Evolutionary conservation across 1,140 invertebrate species (phyloP).

Genomic region (Macrocentrus cingulum): DNA sequence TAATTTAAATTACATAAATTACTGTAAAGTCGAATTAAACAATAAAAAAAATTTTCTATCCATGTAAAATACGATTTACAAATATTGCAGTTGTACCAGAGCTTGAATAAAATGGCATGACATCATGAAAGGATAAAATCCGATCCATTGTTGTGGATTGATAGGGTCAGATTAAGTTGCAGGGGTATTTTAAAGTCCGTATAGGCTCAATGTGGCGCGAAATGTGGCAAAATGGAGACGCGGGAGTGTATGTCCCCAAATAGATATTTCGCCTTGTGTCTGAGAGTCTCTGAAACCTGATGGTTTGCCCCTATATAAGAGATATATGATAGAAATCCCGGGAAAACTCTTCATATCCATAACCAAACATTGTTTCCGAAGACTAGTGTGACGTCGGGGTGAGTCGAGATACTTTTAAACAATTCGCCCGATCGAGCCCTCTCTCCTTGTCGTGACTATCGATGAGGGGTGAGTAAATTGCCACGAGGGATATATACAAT

Average conservation of each 20-base stretch:
- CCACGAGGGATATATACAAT: conserved; percentile 26
- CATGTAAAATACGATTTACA: too few relatives aligned
- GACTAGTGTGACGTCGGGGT: not conserved
- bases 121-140: conserved; percentile 18
- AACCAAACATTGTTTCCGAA: conserved; percentile 30
- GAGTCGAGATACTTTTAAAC: conserved; percentile 42
- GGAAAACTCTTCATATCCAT: conserved; percentile 45
- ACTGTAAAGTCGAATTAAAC: too few relatives aligned
- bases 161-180: conserved; percentile 32
- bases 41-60: too few relatives aligned
- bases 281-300: conserved; percentile 20
- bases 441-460: conserved; percentile 16
- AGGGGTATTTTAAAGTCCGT: conserved; percentile 43
- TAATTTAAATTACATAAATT: too few relatives aligned
- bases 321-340: conserved; percentile 45
- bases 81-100: not conserved
- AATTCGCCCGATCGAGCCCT: conserved; percentile 35
- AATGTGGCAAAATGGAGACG: conserved; percentile 36
- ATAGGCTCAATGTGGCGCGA: conserved; percentile 49
- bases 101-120: conserved; percentile 13
- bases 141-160: not conserved
- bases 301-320: conserved; percentile 29
- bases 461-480: conserved; percentile 32
- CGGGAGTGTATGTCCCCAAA: not conserved
- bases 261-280: conserved; percentile 11